These are phyloP conservation scores for Abrostola tripartita DNA, from an alignment of 2,888 invertebrate species.

Conservation along the genomic window DNA sequence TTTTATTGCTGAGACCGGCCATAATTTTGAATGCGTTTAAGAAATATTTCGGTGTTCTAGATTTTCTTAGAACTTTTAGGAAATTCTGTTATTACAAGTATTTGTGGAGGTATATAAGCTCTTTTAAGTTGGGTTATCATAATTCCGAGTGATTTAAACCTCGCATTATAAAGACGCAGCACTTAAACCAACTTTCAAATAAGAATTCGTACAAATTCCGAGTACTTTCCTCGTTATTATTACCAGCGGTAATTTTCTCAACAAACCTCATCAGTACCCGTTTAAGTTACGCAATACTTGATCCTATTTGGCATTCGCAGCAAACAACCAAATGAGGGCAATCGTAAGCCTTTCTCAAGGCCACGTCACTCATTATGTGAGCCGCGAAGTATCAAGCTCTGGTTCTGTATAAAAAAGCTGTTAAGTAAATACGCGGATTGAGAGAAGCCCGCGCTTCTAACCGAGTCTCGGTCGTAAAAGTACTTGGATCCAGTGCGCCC, in stretches of 20 bases:
- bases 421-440: constrained; percentile 58
- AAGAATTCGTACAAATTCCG: too few species aligned
- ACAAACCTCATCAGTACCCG: constrained; percentile 31
- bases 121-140: too few species aligned
- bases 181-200: too few species aligned
- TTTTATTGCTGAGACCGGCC: too few species aligned
- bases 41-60: too few species aligned
- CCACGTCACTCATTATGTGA: constrained; percentile 39
- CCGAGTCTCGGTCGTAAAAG: constrained; percentile 41
- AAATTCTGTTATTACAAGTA: too few species aligned
- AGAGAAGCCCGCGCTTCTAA: constrained; percentile 20
- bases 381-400: constrained; percentile 32
- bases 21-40: too few species aligned
- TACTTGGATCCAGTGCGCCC: constrained; percentile 28
- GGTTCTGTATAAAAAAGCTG: constrained; percentile 56
- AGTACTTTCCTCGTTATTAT: too few species aligned
- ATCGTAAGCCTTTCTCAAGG: constrained; percentile 47
- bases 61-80: too few species aligned
- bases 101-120: too few species aligned
- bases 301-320: constrained; percentile 15
- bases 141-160: too few species aligned
- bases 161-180: too few species aligned
- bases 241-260: constrained; percentile 11
- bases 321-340: constrained; percentile 41
- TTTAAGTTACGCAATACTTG: constrained; percentile 19